Conservation (phyloP, 2,113 vertebrate species). For the Marmota flaviventris region DNA sequence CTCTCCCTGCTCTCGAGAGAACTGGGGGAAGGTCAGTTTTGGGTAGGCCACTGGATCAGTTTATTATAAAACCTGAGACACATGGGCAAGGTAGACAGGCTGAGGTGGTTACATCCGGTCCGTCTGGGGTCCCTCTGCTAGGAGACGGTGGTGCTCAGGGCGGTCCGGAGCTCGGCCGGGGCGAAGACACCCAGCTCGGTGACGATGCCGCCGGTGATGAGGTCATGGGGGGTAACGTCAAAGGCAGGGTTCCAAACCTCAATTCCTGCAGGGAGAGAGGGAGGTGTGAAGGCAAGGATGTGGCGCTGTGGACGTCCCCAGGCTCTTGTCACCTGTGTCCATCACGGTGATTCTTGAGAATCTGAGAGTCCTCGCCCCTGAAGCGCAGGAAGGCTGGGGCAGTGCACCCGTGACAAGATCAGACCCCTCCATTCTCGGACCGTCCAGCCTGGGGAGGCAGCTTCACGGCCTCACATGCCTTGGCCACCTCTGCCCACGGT, state of each 20-base stretch:
- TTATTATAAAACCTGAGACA: slow-evolving; percentile 57
- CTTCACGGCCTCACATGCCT: no score
- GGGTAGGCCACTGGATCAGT: neutral
- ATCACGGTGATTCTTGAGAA: neutral
- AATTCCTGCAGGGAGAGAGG: slow-evolving; percentile 87
- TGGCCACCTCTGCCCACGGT: neutral
- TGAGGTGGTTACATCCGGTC: neutral
- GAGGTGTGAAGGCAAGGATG: neutral
- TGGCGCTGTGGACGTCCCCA: neutral
- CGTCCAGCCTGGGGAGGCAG: no score
- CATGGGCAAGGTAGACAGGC: neutral
- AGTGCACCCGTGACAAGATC: neutral
- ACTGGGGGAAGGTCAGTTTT: neutral
- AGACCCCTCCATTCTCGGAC: neutral
- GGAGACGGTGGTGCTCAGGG: slow-evolving; percentile 83
- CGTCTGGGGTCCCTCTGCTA: neutral
- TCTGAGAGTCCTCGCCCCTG: neutral
- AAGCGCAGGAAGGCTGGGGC: neutral
- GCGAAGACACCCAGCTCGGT: slow-evolving; percentile 94
- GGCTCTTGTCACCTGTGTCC: neutral
- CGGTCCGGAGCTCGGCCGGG: slow-evolving; percentile 91
- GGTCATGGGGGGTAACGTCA: slow-evolving; percentile 94
- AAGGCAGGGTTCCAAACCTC: slow-evolving; percentile 96
- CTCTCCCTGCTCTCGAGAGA: neutral
- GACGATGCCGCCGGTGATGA: slow-evolving; percentile 96